Evolutionary conservation across 2,113 vertebrate species (phyloP), one percentile per base, ranked within the genome.

Genomic region (Pterocles orientalis): DNA sequence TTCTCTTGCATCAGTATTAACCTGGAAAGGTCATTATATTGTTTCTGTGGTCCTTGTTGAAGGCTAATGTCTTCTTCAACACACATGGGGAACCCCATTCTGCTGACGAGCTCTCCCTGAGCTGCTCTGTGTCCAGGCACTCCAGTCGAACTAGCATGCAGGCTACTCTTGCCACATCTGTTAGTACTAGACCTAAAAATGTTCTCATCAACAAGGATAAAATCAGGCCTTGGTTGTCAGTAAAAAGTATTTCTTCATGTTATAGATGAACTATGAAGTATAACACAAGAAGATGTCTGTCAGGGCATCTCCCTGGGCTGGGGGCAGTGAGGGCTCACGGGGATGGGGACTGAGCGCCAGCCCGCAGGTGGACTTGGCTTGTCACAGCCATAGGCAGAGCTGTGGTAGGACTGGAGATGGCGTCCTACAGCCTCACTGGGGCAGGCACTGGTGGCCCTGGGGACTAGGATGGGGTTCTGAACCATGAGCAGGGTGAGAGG

Each of bases 341-440:
- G 43, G 16, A 6, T 33, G 17, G 12, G 41, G 41, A 41, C 41
- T 41, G 41, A 41, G 12, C 41, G 41, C 50, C 18, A 72, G 9
- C 13, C 10, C 7, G 0, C 9, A 8, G 25, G 5, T 10, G 25
- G 33, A 15, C 26, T 19, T 7, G 10, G 17, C 8, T 47, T 47
- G n/a, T 8, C 11, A 9, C 1, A 0, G 21, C 18, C 12, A 4
- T 9, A 25, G 34, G 8, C 25, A 51, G 54, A 13, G 15, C 3
- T 14, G 19, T 20, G 34, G 21, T 51, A 23, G 45, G 21, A 12
- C 18, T 28, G 26, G 14, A 60, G 17, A 10, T 3, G 9, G 9
- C 34, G 64, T 19, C 31, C 23, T 51, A 12, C 2, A 3, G 28
- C 31, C 21, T 50, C 43, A 20, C 18, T n/a, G 61, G 9, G 19